These are phyloP conservation scores for Crotophaga sulcirostris DNA, from an alignment of 2,113 vertebrate species.

Conservation along the genomic window DNA sequence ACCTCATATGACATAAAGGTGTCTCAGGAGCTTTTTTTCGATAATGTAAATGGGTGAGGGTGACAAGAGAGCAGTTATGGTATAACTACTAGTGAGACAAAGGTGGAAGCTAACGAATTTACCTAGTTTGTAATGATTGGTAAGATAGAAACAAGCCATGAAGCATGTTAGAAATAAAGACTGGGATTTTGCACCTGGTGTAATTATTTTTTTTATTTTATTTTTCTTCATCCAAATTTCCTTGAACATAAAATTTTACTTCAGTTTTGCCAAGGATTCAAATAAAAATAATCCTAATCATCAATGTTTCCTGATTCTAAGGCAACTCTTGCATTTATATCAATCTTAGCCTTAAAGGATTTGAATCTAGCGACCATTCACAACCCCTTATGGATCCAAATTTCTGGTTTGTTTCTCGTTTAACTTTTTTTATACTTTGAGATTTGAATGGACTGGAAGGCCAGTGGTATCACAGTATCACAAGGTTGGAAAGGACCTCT, in stretches of 20 bases:
- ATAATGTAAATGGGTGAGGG: not conserved
- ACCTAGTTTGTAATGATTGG: not conserved
- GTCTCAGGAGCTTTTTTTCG: not conserved
- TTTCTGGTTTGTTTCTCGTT: not conserved
- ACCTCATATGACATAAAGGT: not conserved
- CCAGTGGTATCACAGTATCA: too few species aligned
- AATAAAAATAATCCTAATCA: not conserved
- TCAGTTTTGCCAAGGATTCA: not conserved
- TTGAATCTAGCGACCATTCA: not conserved
- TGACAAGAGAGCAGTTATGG: not conserved
- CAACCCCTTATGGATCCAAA: not conserved
- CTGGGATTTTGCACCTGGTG: not conserved
- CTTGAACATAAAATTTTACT: not conserved
- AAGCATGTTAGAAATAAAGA: not conserved
- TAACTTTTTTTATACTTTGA: not conserved
- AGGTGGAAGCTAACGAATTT: accelerated
- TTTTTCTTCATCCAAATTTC: not conserved
- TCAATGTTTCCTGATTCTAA: not conserved
- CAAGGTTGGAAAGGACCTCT: too few species aligned
- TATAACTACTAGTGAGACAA: not conserved
- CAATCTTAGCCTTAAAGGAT: not conserved
- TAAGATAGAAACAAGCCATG: not conserved
- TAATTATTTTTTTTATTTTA: not conserved
- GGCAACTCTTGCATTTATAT: not conserved
- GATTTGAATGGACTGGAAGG: not conserved